A percentile compares a stretch with the other conserved stretches of the same genome.
These are phyloP conservation scores for Archegozetes longisetosus DNA, from an alignment of 1,140 invertebrate genomes.

Conservation along the genomic window DNA sequence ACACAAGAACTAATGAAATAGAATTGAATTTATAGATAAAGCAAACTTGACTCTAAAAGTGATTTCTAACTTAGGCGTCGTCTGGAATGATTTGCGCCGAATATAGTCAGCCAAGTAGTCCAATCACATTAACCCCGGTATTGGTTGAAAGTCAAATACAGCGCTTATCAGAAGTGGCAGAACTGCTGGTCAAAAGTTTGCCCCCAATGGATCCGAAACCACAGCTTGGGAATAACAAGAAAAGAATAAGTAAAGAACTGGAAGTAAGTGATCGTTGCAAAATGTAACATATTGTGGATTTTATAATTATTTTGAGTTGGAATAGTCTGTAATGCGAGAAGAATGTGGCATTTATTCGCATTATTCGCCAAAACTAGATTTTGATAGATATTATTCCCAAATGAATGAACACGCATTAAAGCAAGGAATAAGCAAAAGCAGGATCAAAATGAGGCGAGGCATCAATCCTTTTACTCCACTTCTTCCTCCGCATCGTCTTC, in stretches of 20 bases:
- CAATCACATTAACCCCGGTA: conserved; percentile 52
- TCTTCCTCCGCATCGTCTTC: conserved; percentile 10
- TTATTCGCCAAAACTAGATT: too few relatives aligned
- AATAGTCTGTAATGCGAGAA: too few relatives aligned
- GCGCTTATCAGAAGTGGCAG: conserved; percentile 60
- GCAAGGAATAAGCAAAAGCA: too few relatives aligned
- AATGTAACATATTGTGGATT: conserved; percentile 4
- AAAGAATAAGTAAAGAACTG: conserved; percentile 78
- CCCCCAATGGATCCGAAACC: conserved; percentile 70
- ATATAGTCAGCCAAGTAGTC: conserved; percentile 30
- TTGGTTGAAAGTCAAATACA: conserved; percentile 65
- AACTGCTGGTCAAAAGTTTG: conserved; percentile 59
- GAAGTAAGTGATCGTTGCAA: conserved; percentile 40
- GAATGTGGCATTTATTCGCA: too few relatives aligned
- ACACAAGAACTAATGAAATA: too few relatives aligned
- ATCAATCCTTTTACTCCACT: conserved; percentile 5
- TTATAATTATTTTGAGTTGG: too few relatives aligned
- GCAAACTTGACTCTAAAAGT: too few relatives aligned
- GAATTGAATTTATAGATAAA: too few relatives aligned
- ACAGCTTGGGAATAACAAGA: conserved; percentile 56
- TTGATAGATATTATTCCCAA: too few relatives aligned
- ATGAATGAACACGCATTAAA: too few relatives aligned
- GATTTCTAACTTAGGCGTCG: too few relatives aligned
- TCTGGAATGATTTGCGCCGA: conserved; percentile 17
- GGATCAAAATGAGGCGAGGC: too few relatives aligned